Conservation (phyloP, 2,797 vertebrate genomes). For the Huso huso region DNA sequence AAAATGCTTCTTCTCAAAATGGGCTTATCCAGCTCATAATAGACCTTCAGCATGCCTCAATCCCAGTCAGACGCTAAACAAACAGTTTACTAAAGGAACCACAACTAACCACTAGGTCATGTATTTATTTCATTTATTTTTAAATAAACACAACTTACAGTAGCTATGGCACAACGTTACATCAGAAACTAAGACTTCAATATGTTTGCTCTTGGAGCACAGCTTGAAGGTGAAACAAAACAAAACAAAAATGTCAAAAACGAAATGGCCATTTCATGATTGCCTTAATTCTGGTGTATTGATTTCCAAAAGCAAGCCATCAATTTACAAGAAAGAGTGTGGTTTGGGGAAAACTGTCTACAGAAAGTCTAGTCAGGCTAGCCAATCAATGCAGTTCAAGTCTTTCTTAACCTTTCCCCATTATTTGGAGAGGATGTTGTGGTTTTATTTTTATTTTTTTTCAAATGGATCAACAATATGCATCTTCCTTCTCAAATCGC, state of each 20-base stretch:
- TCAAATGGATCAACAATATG: slow-evolving; percentile 43
- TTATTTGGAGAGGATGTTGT: slow-evolving; percentile 48
- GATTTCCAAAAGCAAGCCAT: slow-evolving; percentile 12
- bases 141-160: too few species aligned
- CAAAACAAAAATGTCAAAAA: not conserved
- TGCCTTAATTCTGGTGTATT: slow-evolving; percentile 7
- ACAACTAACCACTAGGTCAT: too few species aligned
- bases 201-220: not conserved
- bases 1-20: too few species aligned
- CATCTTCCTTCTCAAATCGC: slow-evolving; percentile 48
- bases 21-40: too few species aligned
- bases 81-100: too few species aligned
- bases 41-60: too few species aligned
- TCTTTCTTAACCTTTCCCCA: slow-evolving; percentile 61
- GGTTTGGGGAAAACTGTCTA: slow-evolving; percentile 59
- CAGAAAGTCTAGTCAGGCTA: slow-evolving; percentile 59
- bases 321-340: slow-evolving; percentile 8
- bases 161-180: too few species aligned
- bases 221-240: not conserved
- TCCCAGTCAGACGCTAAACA: too few species aligned
- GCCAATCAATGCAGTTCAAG: slow-evolving; percentile 65
- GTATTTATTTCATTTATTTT: too few species aligned
- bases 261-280: not conserved
- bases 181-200: too few species aligned
- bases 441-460: slow-evolving; percentile 2